Base-by-base conservation (phyloP, 2,797 vertebrate species). In the Merluccius polli region DNA sequence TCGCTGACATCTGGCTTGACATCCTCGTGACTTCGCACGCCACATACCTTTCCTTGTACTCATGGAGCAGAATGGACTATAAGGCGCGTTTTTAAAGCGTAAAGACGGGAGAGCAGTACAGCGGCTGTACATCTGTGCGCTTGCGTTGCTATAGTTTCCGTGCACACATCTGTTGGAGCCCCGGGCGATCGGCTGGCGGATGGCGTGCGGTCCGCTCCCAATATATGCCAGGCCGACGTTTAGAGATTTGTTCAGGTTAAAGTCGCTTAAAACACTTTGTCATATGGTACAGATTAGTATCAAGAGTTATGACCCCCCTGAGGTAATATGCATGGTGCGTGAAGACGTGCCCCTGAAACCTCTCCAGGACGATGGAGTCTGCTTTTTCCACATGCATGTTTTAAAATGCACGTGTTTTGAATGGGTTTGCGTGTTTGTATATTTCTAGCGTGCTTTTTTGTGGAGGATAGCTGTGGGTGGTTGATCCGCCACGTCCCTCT, bases 131-230 rank as follows among this genome's bases (percentile, higher is more conserved):
- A 85, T 89, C 86, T 89, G 84, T 77, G 77, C 73, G n/a, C 78
- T 75, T n/a, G n/a, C 76, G 84, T 78, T 83, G 81, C 81, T 84
- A 63, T 77, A 71, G 16, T 83, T 77, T 82, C 78, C n/a, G n/a
- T 74, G 48, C 41, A 52, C 82, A 89, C 88, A 91, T 91, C 86
- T 88, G 89, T 72, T 72, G 52, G 75, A 86, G 85, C 85, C 87
- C 77, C 70, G 72, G 85, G 86, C 85, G 73, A 59, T 59, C 0
- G 71, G 71, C 76, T 33, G 73, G n/a, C n/a, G 71, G 75, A 44
- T 84, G 27, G 69, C 75, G 81, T 76, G 78, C 79, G 72, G 77
- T 81, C 73, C 70, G 16, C 41, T 81, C 85, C 80, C 77, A n/a
- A 76, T 76, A 78, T 83, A 65, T 30, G 15, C 41, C 16, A 38